Evolutionary conservation across 2,113 vertebrate genomes (phyloP), one percentile per base, ranked within the genome.

Genomic region (Serinus canaria): DNA sequence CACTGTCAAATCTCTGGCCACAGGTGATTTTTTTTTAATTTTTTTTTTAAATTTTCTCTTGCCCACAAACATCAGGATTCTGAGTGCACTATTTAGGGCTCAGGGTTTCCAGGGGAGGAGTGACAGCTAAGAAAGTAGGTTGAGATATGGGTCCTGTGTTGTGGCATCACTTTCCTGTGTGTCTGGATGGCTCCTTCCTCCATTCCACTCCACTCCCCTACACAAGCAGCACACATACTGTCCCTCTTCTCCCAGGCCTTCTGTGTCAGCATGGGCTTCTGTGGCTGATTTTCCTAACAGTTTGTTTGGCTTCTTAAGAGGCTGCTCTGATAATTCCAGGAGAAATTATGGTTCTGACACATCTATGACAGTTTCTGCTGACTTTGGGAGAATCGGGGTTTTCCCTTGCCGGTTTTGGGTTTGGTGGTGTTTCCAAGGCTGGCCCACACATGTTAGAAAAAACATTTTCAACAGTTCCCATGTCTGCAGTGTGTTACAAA

Each of bases 191-290:
- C 30, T 66, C 31, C 20, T 58, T 75, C 22, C 24, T 43, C 31
- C 20, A 5, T 19, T n/a, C 47, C 35, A 15, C 68, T 50, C 27
- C 33, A 25, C 63, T 50, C 27, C 35, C n/a, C 24, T 2, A 3
- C 3, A 0, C 6, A 12, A 59, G 18, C 53, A 21, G 3, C 0
- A 0, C 35, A 6, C 0, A 0, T 47, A 30, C 44, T 64, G 22
- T 41, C 25, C 46, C 39, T 69, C 44, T 91, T 58, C 43, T 75
- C 24, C 22, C 25, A 24, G 37, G 15, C 37, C 62, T 68, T 16
- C n/a, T 66, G 28, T 1, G 1, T 13, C 59, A 59, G 20, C 16
- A 2, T 0, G 1, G 31, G 24, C 8, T 63, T 73, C 70, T 22
- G 8, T 83, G 30, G 4, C 78, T 76, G 63, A 10, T 37, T 91